Evolutionary conservation across 35 echinoderm and acorn worm species (phyloP).

Genomic region (Nesometra sesokonis): DNA sequence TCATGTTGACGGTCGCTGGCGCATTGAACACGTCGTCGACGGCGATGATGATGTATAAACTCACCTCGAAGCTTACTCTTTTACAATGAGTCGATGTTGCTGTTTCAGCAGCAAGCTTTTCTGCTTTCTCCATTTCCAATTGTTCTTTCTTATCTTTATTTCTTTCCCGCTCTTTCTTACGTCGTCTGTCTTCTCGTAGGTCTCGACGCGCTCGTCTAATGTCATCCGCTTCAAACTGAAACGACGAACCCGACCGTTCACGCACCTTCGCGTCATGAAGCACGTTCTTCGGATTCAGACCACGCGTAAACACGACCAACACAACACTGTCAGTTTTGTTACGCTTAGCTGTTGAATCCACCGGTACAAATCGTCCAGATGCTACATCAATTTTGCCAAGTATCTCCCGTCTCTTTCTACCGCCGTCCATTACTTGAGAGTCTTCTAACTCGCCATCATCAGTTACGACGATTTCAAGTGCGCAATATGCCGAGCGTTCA

Average conservation of each 20-base stretch:
- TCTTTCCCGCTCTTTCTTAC: not conserved
- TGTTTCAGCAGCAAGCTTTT: not conserved
- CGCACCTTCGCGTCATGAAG: not conserved
- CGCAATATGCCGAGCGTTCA: not conserved
- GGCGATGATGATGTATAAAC: not conserved
- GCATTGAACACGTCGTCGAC: too few relatives aligned
- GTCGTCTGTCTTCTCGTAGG: not conserved
- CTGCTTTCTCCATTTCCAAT: not conserved
- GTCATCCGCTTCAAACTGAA: not conserved
- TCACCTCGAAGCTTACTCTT: not conserved
- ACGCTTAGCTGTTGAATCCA: not conserved
- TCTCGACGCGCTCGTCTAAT: not conserved
- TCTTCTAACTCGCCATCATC: not conserved
- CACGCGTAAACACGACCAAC: not conserved
- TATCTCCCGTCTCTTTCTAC: not conserved
- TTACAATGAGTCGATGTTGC: not conserved
- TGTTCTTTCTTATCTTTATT: not conserved
- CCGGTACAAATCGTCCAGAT: not conserved
- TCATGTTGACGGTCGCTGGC: too few relatives aligned
- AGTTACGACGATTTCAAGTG: not conserved
- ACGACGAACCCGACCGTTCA: not conserved
- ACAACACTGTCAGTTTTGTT: not conserved
- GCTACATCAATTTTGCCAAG: not conserved
- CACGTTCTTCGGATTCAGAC: not conserved
- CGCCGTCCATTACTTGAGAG: not conserved